Evolutionary conservation across 1,140 invertebrate genomes (phyloP).

Genomic region (Lutraria rhynchaena): DNA sequence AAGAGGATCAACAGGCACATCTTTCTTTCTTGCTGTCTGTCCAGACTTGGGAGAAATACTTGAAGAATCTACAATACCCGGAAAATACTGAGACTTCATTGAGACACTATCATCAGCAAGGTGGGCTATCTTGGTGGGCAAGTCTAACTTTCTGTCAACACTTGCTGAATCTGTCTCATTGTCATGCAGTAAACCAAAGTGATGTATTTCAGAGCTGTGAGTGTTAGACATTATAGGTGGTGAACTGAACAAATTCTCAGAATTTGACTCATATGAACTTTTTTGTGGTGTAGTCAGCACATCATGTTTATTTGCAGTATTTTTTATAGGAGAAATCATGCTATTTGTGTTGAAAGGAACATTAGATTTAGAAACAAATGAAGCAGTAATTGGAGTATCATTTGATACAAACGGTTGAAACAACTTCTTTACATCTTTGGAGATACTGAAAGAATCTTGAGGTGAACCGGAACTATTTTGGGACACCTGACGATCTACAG

Average conservation of each 20-base stretch:
- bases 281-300: constrained; percentile 51
- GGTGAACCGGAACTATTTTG: not conserved
- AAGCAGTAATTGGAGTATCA: constrained; percentile 2
- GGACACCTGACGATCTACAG: constrained; percentile 10
- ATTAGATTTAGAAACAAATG: constrained; percentile 15
- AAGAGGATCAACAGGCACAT: not conserved
- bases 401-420: constrained; percentile 48
- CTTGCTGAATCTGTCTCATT: not conserved
- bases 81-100: constrained; percentile 36
- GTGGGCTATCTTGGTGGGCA: constrained; percentile 4
- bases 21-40: constrained; percentile 10
- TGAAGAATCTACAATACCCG: constrained; percentile 36
- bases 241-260: constrained; percentile 43
- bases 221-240: not conserved
- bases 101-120: not conserved
- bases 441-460: not conserved
- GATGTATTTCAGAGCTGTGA: not conserved
- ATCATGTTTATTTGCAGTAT: not conserved
- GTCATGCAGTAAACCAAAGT: constrained; percentile 29
- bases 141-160: constrained; percentile 14
- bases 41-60: constrained; percentile 45
- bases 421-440: constrained; percentile 41
- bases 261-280: constrained; percentile 24
- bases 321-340: constrained; percentile 47
- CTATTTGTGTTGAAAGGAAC: constrained; percentile 2